Evolutionary conservation across 2,888 invertebrate species (phyloP), one percentile per base, ranked within the genome.

Genomic region (Invenusta paracnida): DNA sequence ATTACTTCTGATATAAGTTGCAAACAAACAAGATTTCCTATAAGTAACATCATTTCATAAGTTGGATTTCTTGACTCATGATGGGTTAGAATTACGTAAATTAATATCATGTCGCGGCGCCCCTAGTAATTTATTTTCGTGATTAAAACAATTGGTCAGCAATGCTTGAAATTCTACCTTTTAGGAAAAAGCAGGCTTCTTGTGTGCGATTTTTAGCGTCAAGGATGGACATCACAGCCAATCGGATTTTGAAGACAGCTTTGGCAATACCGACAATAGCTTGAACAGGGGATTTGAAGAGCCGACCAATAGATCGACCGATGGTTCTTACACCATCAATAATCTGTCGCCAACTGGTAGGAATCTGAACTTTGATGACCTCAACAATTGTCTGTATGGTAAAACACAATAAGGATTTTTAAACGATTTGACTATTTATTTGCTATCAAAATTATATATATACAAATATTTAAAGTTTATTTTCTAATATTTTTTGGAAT

Each of bases 111-210:
- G n/a, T n/a, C n/a, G n/a, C n/a, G n/a, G n/a, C n/a, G n/a, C n/a
- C n/a, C n/a, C n/a, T n/a, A n/a, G n/a, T n/a, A n/a, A n/a, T n/a
- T n/a, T n/a, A n/a, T n/a, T n/a, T n/a, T n/a, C n/a, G n/a, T n/a
- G n/a, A n/a, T n/a, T n/a, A n/a, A n/a, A n/a, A n/a, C n/a, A n/a
- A n/a, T n/a, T n/a, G n/a, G n/a, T n/a, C n/a, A n/a, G n/a, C n/a
- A n/a, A n/a, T n/a, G n/a, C n/a, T n/a, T n/a, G n/a, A n/a, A n/a
- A n/a, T n/a, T n/a, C n/a, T 25, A 88, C 88, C 87, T 86, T 87
- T 88, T 27, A 87, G 67, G 79, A 88, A 88, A 85, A 88, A 88
- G 67, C 88, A 88, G 88, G 73, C 73, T 23, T 73, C 73, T 25
- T 13, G 17, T 73, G 73, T 73, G 5, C 27, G 5, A 83, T 88